A percentile compares a stretch with the other conserved stretches of the same genome.
Conservation (phyloP, 2,113 vertebrate species). For the Astatoreochromis straeleni region DNA sequence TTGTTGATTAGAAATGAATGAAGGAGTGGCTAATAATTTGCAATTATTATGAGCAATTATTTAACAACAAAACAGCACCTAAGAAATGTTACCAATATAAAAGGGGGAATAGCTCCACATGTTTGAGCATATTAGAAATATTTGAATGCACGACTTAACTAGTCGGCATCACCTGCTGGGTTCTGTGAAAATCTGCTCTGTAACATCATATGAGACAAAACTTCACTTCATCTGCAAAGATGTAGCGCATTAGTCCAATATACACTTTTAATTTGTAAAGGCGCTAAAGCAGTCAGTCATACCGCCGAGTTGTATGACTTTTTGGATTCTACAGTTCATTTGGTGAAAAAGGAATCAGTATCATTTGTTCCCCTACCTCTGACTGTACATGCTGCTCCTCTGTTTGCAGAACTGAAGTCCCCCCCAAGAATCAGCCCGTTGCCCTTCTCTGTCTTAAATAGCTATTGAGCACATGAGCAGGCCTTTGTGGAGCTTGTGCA, state of each 20-base stretch:
- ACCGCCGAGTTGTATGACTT: background rate
- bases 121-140: background rate
- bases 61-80: background rate
- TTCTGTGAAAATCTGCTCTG: background rate
- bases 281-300: background rate
- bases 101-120: background rate
- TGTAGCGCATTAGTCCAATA: background rate
- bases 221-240: background rate
- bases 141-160: background rate
- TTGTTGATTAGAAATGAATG: constrained; percentile 13
- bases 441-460: constrained; percentile 54
- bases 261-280: background rate
- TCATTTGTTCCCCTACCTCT: constrained; percentile 41
- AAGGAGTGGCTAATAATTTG: background rate
- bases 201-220: background rate
- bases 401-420: constrained; percentile 19
- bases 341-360: background rate
- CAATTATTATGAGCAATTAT: background rate
- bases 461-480: constrained; percentile 53
- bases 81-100: background rate
- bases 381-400: constrained; percentile 54
- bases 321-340: background rate
- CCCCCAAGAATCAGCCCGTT: constrained; percentile 45
- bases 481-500: constrained; percentile 18
- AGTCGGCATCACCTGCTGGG: background rate